phyloP scores from a whole-genome alignment of 2,888 invertebrate genomes.

The Catocala sponsa region DNA sequence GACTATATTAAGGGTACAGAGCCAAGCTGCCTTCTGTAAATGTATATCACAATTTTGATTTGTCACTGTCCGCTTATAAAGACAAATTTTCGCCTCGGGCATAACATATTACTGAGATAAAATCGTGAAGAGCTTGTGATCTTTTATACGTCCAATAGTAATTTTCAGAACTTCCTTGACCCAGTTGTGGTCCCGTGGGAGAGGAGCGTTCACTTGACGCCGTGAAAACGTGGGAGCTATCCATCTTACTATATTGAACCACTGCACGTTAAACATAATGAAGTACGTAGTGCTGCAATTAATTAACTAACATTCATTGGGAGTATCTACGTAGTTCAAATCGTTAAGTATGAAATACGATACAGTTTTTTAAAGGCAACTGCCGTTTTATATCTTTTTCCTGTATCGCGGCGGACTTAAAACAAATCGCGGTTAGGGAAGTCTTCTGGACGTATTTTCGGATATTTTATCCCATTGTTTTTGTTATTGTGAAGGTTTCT shows the following conservation, averaged over 20 bases:
- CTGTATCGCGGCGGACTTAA: too few relatives aligned
- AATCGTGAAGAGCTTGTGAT: slow-evolving; percentile 7
- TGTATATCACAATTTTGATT: too few relatives aligned
- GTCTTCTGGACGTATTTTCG: too few relatives aligned
- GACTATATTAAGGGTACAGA: too few relatives aligned
- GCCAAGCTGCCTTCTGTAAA: too few relatives aligned
- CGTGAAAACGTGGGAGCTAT: slow-evolving; percentile 34
- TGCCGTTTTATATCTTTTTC: too few relatives aligned
- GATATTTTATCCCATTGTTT: too few relatives aligned
- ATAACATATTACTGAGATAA: neutral
- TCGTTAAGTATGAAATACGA: too few relatives aligned
- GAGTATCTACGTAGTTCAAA: neutral
- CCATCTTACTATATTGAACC: slow-evolving; percentile 36
- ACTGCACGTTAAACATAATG: slow-evolving; percentile 19
- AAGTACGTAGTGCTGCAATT: neutral
- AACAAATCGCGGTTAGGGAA: too few relatives aligned
- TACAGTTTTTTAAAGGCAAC: too few relatives aligned
- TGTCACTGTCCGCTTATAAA: neutral
- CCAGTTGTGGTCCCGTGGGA: slow-evolving; percentile 40
- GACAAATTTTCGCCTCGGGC: slow-evolving; percentile 2
- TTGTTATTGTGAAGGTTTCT: too few relatives aligned
- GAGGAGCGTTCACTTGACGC: slow-evolving; percentile 22
- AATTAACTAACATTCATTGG: neutral
- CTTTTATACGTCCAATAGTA: slow-evolving; percentile 21
- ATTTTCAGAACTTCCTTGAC: slow-evolving; percentile 40